These are phyloP conservation scores for Zygogramma bicolorata DNA, from an alignment of 2,888 invertebrate genomes.

Conservation along the genomic window DNA sequence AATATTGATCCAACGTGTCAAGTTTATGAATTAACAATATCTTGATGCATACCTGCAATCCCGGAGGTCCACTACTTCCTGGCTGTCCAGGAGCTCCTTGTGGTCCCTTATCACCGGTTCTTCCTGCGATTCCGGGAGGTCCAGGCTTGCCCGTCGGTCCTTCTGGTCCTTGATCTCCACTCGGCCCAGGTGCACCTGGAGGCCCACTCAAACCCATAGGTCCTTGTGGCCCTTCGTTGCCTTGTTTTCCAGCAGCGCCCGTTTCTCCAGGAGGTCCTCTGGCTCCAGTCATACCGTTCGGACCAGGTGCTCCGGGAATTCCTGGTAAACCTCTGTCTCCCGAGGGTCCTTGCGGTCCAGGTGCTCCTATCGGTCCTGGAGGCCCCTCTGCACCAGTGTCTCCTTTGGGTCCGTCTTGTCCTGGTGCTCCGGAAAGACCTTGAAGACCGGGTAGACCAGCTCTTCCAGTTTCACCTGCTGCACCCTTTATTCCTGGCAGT, in stretches of 20 bases:
- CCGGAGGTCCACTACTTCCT: conserved; percentile 77
- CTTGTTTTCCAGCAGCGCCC: conserved; percentile 80
- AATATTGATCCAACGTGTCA: neutral
- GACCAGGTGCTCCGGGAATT: conserved; percentile 73
- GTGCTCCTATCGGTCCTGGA: conserved; percentile 77
- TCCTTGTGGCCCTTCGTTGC: conserved; percentile 80
- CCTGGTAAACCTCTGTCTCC: conserved; percentile 79
- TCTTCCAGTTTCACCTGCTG: conserved; percentile 77
- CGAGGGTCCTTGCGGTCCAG: conserved; percentile 76
- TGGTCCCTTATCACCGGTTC: conserved; percentile 84
- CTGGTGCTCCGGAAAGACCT: conserved; percentile 79
- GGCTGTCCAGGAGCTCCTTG: conserved; percentile 74
- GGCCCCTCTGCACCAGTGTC: conserved; percentile 79
- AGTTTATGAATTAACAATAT: neutral
- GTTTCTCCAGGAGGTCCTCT: conserved; percentile 78
- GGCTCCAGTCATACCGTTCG: conserved; percentile 75
- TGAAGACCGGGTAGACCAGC: conserved; percentile 76
- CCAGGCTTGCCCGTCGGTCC: conserved; percentile 78
- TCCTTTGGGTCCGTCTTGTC: conserved; percentile 81
- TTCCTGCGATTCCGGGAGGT: conserved; percentile 77
- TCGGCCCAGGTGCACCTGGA: conserved; percentile 75
- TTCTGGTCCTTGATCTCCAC: conserved; percentile 73
- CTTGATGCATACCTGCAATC: conserved; percentile 72
- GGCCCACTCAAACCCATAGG: conserved; percentile 75
- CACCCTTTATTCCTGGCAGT: conserved; percentile 78